Percentiles rank a stretch among this genome's conserved stretches.
Evolutionary conservation across 2,797 vertebrate genomes (phyloP).

Genomic region (Sciurus vulgaris): DNA sequence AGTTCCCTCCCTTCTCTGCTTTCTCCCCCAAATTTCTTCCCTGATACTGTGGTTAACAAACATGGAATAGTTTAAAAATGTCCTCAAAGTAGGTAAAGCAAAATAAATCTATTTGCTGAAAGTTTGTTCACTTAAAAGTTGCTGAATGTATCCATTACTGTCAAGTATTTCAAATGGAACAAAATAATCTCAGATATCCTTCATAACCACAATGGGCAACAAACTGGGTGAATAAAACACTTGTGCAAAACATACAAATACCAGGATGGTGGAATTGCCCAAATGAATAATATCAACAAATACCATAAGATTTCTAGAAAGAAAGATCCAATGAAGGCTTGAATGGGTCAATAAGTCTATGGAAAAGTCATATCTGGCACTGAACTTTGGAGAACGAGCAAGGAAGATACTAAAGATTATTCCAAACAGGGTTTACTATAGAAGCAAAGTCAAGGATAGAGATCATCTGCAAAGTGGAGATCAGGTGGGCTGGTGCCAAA

Average conservation of each 20-base stretch:
- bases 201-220: not conserved
- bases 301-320: not conserved
- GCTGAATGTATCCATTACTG: not conserved
- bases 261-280: not conserved
- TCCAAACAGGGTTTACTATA: not conserved
- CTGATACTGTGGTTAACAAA: not conserved
- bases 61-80: not conserved
- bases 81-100: not conserved
- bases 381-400: not conserved
- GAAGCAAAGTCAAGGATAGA: not conserved
- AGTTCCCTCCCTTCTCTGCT: not conserved
- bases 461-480: not conserved
- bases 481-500: not conserved
- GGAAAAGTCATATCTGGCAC: not conserved
- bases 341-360: not conserved
- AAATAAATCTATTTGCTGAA: conserved; percentile 31
- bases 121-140: conserved; percentile 35
- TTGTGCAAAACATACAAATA: not conserved
- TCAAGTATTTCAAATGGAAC: not conserved
- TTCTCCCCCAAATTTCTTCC: not conserved
- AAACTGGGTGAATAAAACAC: not conserved
- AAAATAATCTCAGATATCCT: conserved; percentile 28
- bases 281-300: not conserved
- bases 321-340: not conserved
- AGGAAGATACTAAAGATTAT: not conserved